Base-by-base conservation (phyloP, 1,140 invertebrate genomes). In the Notospermus geniculatus region DNA sequence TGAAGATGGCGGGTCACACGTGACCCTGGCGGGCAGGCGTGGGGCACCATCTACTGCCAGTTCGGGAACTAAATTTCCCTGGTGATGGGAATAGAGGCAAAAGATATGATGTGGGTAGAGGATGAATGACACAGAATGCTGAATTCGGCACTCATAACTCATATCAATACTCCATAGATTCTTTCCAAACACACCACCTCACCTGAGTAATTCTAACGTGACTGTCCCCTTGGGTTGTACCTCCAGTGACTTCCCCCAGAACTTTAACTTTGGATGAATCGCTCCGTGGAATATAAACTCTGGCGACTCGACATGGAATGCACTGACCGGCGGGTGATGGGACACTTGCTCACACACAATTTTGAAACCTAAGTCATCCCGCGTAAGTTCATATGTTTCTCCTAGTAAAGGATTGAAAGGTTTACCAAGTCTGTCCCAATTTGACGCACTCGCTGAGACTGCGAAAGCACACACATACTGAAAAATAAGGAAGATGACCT, bases 351-450 rank as follows among this genome's bases (percentile, higher is more conserved):
- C 95, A 73, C 91, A 92, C 59, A 97, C 84, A 53, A 78, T 63
- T 57, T 68, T 66, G 63, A 81, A 83, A 25, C 80, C 81, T 22
- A 79, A 61, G 57, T 83, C 80, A 43, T 74, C 70, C 63, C 90
- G 83, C 74, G 91, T 85, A n/a, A 95, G 81, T 77, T 98, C 94
- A 79, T 91, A 98, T 0, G 95, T 98, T 84, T 98, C 95, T 0
- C 94, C 93, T 2, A 98, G 85, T 17, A 98, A 82, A 1, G 95
- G 95, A 84, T 98, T 98, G 82, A 98, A 98, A 0, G 95, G 95
- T 83, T 98, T 98, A 9, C 93, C 93, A 2, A 96, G 83, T 53
- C 91, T 81, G 70, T 96, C 91, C 89, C 91, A 95, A 83, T 97
- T 98, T 0, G 91, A 93, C 25, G 94, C 91, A 36, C 95, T 82